phyloP scores from a whole-genome alignment of 2,113 vertebrate species.

The Nasalis larvatus region DNA sequence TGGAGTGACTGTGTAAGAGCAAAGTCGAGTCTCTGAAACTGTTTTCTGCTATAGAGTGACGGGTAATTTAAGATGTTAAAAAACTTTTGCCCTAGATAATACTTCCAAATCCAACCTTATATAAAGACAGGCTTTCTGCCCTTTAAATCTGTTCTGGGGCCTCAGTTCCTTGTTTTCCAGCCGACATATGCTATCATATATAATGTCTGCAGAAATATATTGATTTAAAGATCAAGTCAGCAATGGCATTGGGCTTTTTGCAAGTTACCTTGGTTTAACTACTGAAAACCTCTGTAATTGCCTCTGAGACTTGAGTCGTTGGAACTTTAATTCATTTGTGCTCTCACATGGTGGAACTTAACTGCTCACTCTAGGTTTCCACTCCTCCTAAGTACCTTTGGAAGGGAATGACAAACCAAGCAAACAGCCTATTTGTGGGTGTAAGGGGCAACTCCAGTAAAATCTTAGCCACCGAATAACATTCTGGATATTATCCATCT shows the following conservation, averaged over 20 bases:
- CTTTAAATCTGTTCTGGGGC: conserved; percentile 57
- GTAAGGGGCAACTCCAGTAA: conserved; percentile 34
- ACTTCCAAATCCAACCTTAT: conserved; percentile 65
- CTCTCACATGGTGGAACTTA: conserved; percentile 32
- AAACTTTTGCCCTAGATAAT: conserved; percentile 75
- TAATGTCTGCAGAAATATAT: conserved; percentile 63
- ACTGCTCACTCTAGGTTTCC: conserved; percentile 36
- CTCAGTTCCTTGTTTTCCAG: conserved; percentile 51
- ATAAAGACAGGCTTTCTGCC: conserved; percentile 58
- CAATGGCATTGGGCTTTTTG: conserved; percentile 63
- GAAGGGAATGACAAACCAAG: conserved; percentile 51
- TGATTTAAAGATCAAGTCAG: conserved; percentile 67
- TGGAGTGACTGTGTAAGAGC: conserved; percentile 9
- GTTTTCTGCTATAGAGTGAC: conserved; percentile 52
- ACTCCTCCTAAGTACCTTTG: conserved; percentile 53
- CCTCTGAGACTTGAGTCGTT: conserved; percentile 60
- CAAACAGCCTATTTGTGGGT: conserved; percentile 50
- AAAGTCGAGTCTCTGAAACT: conserved; percentile 51
- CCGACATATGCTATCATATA: conserved; percentile 63
- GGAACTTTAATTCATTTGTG: conserved; percentile 60
- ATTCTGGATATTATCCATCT: conserved; percentile 33
- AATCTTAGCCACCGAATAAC: conserved; percentile 37
- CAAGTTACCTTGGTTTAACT: conserved; percentile 72
- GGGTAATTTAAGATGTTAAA: conserved; percentile 77
- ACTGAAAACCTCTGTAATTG: conserved; percentile 71